Percentiles rank a stretch among this genome's conserved stretches.
phyloP scores from a whole-genome alignment of 2,797 vertebrate genomes.

The Synanceia verrucosa region DNA sequence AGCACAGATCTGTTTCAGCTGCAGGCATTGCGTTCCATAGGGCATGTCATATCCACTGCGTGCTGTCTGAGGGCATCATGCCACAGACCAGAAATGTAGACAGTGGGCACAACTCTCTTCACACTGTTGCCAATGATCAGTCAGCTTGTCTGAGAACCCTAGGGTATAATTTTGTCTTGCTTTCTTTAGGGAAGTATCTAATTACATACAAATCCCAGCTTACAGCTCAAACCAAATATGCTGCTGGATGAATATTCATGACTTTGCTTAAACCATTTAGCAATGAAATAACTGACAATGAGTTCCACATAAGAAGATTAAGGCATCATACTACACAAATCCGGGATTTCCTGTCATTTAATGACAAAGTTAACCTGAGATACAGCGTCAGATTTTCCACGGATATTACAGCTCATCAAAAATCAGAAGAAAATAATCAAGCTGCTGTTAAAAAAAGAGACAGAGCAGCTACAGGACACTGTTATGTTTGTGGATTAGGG shows the following conservation, averaged over 20 bases:
- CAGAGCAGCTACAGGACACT: conserved; percentile 21
- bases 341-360: conserved; percentile 36
- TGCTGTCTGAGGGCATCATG: conserved; percentile 52
- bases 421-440: conserved; percentile 43
- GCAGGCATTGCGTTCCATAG: conserved; percentile 52
- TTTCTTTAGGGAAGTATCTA: conserved; percentile 42
- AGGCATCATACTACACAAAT: conserved; percentile 25
- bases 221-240: conserved; percentile 24
- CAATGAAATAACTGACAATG: conserved; percentile 30
- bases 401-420: conserved; percentile 30
- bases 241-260: conserved; percentile 42
- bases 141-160: conserved; percentile 44
- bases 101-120: conserved; percentile 44
- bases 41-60: conserved; percentile 47
- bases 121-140: conserved; percentile 52
- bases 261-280: conserved; percentile 16
- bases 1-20: conserved; percentile 70
- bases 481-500: conserved; percentile 16
- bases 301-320: conserved; percentile 29
- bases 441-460: conserved; percentile 35
- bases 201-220: conserved; percentile 37
- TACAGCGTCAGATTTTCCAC: conserved; percentile 13
- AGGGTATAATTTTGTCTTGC: conserved; percentile 8
- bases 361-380: conserved; percentile 36
- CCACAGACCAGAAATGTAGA: conserved; percentile 59